Evolutionary conservation across 2,113 vertebrate species (phyloP), one percentile per base, ranked within the genome.

Genomic region (Piprites chloris): DNA sequence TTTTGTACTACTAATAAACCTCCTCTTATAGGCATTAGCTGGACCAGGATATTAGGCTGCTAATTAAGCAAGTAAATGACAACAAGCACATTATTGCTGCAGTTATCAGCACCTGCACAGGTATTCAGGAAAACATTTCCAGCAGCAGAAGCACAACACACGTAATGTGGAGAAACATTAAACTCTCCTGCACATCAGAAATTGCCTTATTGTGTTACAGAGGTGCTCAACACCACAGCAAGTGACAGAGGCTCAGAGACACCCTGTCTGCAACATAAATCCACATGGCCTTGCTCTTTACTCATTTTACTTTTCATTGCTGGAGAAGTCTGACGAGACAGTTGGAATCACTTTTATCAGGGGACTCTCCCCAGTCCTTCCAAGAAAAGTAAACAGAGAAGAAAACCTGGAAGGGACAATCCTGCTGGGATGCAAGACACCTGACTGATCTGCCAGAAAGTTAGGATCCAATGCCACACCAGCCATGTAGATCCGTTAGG

Each of bases 41-140:
- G 92, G 95, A 93, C 91, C 79, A 94, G 93, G 91, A 85, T 96
- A 97, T 96, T 96, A 96, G 90, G 94, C 93, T 90, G 95, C 93
- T 96, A 97, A 97, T 97, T 97, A 95, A 96, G 93, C 90, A 96
- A 93, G 93, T 39, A 97, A 96, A 94, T 86, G 87, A 94, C 94
- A 95, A 85, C 53, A 69, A 91, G 59, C 68, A 71, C 67, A 56
- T 93, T 88, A 94, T n/a, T 59, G 17, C 37, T 72, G 67, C 33
- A 74, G 55, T 59, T 73, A 78, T 74, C 74, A 87, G 85, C 87
- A 95, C 90, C 87, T 93, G 75, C 27, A 39, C 92, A 97, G 91
- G 95, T 96, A 94, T 91, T 53, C 27, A 35, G 42, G 72, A 93
- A 41, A 69, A 46, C 6, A 21, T 55, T 93, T 62, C 55, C 21